Percentiles rank a stretch among this genome's conserved stretches.
Conservation (phyloP, 2,113 vertebrate genomes). For the Petroica traversi region DNA sequence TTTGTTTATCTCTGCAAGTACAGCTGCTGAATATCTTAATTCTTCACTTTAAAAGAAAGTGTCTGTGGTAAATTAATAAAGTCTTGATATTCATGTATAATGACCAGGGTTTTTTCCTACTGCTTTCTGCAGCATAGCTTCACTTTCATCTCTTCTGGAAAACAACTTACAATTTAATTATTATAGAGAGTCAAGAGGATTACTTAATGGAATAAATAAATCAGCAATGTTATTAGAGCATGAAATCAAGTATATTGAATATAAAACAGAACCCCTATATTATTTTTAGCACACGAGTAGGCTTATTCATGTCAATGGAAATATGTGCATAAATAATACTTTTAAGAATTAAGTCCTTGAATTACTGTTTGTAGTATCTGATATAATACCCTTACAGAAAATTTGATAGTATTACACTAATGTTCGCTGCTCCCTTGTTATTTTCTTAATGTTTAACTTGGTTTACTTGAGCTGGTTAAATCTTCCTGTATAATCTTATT, state of each 20-base stretch:
- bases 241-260: constrained; percentile 63
- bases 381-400: not conserved
- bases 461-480: not conserved
- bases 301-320: not conserved
- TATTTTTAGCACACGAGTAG: not conserved
- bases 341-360: not conserved
- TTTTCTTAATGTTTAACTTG: not conserved
- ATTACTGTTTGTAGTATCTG: not conserved
- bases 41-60: not conserved
- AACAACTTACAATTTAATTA: constrained; percentile 53
- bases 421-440: not conserved
- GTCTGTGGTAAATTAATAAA: constrained; percentile 22
- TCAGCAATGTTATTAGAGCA: constrained; percentile 65
- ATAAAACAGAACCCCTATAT: not conserved
- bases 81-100: constrained; percentile 1
- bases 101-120: not conserved
- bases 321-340: not conserved
- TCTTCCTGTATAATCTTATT: not conserved
- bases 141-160: constrained; percentile 28
- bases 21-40: not conserved
- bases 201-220: constrained; percentile 61
- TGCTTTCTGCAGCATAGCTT: constrained; percentile 13
- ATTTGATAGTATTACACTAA: not conserved
- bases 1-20: not conserved
- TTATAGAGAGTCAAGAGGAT: constrained; percentile 53